These are phyloP conservation scores for Rhabdornis inornatus DNA, from an alignment of 2,113 vertebrate genomes.

Conservation along the genomic window DNA sequence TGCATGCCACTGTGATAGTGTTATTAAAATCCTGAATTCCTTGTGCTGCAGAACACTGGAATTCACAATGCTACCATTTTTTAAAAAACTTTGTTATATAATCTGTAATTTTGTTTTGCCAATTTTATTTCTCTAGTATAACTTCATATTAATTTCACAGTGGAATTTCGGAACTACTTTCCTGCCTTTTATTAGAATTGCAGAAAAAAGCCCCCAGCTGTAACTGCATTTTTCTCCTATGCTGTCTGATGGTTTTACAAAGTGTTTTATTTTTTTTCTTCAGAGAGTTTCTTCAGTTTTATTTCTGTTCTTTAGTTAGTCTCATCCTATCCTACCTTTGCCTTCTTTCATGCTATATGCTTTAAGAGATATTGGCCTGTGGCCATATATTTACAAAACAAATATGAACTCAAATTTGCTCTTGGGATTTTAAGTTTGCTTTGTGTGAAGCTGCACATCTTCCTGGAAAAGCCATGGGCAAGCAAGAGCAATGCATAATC, in stretches of 20 bases:
- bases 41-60: not conserved
- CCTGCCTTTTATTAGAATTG: not conserved
- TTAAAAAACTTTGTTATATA: not conserved
- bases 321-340: not conserved
- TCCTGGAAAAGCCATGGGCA: not conserved
- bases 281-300: not conserved
- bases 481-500: not conserved
- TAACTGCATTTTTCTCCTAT: not conserved
- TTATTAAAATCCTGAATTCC: not conserved
- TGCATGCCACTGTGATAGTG: not conserved
- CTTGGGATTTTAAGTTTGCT: not conserved
- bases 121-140: not conserved
- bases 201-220: not conserved
- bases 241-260: not conserved
- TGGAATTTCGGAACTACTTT: not conserved
- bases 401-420: not conserved
- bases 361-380: not conserved
- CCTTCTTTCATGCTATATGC: not conserved
- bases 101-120: not conserved
- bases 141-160: not conserved
- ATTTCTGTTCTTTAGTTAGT: not conserved
- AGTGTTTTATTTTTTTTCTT: not conserved
- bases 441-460: not conserved
- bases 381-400: not conserved
- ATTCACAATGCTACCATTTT: not conserved